A percentile compares a stretch with the other conserved stretches of the same genome.
Evolutionary conservation across 2,797 vertebrate species (phyloP).

Genomic region (Gephyroberyx darwinii): DNA sequence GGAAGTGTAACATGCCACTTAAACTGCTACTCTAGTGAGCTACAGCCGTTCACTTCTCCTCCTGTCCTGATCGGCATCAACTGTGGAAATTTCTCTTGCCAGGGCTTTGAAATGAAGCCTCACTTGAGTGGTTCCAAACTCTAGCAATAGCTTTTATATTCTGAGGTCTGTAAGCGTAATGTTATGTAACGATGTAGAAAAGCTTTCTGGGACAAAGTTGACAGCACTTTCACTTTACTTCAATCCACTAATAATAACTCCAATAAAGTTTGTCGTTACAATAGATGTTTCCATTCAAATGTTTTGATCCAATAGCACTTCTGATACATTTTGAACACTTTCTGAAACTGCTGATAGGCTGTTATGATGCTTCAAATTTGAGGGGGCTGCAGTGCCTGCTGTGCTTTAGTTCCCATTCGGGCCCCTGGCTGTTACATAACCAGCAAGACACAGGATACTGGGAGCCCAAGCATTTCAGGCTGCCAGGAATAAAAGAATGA

Average conservation of each 20-base stretch:
- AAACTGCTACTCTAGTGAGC: conserved; percentile 18
- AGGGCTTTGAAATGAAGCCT: conserved; percentile 46
- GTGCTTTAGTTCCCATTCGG: conserved; percentile 67
- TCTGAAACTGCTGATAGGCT: conserved; percentile 32
- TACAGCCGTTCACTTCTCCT: conserved; percentile 21
- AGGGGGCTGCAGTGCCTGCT: conserved; percentile 49
- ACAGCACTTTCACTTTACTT: conserved; percentile 16
- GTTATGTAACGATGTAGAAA: conserved; percentile 55
- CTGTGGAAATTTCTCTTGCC: conserved; percentile 45
- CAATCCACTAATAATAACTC: conserved; percentile 24
- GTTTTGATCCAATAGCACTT: conserved; percentile 1
- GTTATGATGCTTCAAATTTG: conserved; percentile 44
- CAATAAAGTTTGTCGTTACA: conserved; percentile 1
- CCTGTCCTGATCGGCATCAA: conserved; percentile 21
- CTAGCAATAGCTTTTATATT: conserved; percentile 33
- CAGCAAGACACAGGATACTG: conserved; percentile 70
- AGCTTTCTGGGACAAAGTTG: conserved; percentile 46
- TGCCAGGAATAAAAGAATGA: conserved; percentile 53
- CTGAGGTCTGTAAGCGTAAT: conserved; percentile 28
- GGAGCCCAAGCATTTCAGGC: conserved; percentile 52
- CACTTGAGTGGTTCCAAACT: conserved; percentile 39
- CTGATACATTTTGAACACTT: conserved; percentile 17
- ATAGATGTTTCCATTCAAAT: conserved; percentile 34
- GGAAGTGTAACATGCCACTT: conserved; percentile 33
- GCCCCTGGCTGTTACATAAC: conserved; percentile 76